Base-by-base conservation (phyloP, 2,888 invertebrate species). In the Emmelina monodactyla region DNA sequence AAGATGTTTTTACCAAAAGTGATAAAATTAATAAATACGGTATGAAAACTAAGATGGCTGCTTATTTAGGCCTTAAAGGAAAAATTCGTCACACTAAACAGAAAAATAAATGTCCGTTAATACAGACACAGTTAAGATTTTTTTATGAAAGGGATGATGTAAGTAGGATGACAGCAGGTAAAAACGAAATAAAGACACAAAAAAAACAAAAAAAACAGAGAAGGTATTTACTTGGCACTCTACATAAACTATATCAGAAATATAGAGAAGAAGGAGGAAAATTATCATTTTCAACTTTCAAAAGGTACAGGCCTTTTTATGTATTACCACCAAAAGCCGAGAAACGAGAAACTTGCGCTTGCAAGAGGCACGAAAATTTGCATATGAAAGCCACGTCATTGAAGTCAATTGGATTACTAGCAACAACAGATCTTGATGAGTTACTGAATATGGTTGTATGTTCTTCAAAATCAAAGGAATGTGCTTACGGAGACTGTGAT, bases 191-290 rank as follows among this genome's bases (percentile, higher is more conserved):
- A 7, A 41, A 35, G 15, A 40, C 36, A 16, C 16, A n/a, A 28
- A 38, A 35, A n/a, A 45, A 42, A 34, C 32, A 32, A 6, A 43
- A 39, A 22, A 12, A 34, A 33, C 41, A 45, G 32, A 31, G 34
- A 32, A 30, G 45, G 29, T 45, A 45, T 35, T 35, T 42, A 28
- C 15, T 38, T 9, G 33, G 37, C 25, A 40, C 15, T 19, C 32
- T 39, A 16, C 19, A 33, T 12, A 33, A 43, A 25, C 39, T 43
- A 22, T 44, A 42, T 31, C 34, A 40, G 34, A 45, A 39, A 19
- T 45, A 39, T 35, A 43, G 22, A 16, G 5, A 13, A 14, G 39
- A 43, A 35, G 43, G 37, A 5, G 43, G 42, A 12, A 37, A 28
- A 39, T 14, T 29, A 30, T 37, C 32, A n/a, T 38, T 31, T 22